These are phyloP conservation scores for Halictus ligatus DNA, from an alignment of 2,888 invertebrate genomes.

Conservation along the genomic window DNA sequence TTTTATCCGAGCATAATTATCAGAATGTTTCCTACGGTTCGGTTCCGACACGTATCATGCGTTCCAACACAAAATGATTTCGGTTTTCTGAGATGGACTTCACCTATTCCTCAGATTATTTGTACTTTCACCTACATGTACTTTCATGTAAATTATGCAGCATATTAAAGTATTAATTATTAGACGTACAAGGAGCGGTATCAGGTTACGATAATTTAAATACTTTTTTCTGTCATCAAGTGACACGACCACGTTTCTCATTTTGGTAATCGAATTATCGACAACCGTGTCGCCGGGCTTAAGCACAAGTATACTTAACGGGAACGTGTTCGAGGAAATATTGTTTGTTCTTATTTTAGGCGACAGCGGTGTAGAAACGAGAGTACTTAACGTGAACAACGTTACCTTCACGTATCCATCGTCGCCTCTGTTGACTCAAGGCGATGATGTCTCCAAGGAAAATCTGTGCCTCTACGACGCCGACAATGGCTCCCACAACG, in stretches of 20 bases:
- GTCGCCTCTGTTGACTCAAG: conserved; percentile 91
- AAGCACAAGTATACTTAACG: not conserved
- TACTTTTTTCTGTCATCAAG: too few species aligned
- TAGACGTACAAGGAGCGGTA: too few species aligned
- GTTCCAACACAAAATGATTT: not conserved
- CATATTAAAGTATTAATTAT: too few species aligned
- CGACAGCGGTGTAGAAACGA: conserved; percentile 82
- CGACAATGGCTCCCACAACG: conserved; percentile 53
- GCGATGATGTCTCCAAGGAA: conserved; percentile 86
- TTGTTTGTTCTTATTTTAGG: conserved; percentile 23
- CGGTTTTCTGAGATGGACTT: not conserved
- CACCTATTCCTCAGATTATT: not conserved
- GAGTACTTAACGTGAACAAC: conserved; percentile 87
- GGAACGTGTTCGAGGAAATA: not conserved
- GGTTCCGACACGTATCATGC: not conserved
- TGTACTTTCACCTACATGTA: not conserved
- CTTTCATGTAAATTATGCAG: too few species aligned
- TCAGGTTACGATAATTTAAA: too few species aligned
- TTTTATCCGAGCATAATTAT: too few species aligned
- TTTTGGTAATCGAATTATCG: not conserved
- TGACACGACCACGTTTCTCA: not conserved
- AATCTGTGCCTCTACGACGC: conserved; percentile 85
- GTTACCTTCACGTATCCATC: conserved; percentile 91
- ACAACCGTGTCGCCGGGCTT: not conserved
- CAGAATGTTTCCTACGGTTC: too few species aligned